phyloP scores from a whole-genome alignment of 2,797 vertebrate genomes.

The Fratercula arctica region DNA sequence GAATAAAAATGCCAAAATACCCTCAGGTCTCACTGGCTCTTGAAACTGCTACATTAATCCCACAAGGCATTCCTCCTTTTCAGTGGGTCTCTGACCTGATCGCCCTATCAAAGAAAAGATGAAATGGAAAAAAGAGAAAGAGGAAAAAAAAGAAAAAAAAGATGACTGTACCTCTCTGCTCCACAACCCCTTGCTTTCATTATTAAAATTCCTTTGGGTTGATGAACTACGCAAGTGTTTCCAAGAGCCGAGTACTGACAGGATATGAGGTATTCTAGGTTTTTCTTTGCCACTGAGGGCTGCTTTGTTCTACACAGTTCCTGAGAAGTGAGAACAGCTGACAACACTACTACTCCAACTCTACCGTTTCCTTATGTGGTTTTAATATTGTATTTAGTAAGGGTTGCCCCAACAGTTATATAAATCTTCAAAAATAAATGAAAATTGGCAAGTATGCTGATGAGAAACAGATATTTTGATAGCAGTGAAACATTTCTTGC shows the following conservation, averaged over 20 bases:
- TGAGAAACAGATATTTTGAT: not conserved
- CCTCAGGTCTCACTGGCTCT: not conserved
- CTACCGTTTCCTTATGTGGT: not conserved
- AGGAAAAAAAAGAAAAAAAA: fast-evolving
- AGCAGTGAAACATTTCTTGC: not conserved
- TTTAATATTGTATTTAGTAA: not conserved
- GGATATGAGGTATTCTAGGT: not conserved
- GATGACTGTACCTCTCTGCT: not conserved
- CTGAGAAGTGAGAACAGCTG: not conserved
- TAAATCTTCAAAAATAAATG: not conserved
- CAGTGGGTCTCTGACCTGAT: not conserved
- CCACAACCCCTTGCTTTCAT: not conserved
- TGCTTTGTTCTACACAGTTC: not conserved
- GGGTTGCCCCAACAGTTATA: not conserved
- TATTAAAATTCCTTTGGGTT: not conserved
- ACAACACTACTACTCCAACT: not conserved
- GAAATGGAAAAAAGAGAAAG: not conserved
- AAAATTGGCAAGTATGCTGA: not conserved
- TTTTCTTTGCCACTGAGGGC: not conserved
- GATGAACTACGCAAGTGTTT: not conserved
- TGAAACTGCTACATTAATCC: not conserved
- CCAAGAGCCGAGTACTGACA: not conserved
- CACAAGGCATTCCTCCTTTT: not conserved
- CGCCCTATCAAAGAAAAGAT: not conserved
- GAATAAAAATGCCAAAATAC: not conserved